Conservation (phyloP, 2,888 invertebrate genomes). For the Nebria brevicollis region DNA sequence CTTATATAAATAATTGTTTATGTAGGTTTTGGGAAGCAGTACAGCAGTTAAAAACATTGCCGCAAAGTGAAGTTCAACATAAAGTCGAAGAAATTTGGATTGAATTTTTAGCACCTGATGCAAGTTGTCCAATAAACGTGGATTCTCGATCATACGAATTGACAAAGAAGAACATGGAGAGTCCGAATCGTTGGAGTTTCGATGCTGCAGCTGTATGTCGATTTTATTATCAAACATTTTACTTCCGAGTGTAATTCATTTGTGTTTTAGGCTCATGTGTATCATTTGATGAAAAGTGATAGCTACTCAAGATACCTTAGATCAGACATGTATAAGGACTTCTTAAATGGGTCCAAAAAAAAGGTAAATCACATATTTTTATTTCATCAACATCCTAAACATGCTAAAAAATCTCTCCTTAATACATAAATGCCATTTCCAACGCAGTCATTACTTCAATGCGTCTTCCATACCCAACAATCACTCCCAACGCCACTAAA, state of each 20-base stretch:
- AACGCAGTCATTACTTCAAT: too few species aligned
- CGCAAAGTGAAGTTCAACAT: slow-evolving; percentile 83
- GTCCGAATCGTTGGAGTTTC: slow-evolving; percentile 92
- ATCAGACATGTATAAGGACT: slow-evolving; percentile 99
- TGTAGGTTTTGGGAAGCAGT: slow-evolving; percentile 94
- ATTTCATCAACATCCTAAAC: slow-evolving; percentile 21
- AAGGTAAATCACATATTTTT: slow-evolving; percentile 73
- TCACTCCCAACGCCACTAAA: too few species aligned
- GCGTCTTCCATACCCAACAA: too few species aligned
- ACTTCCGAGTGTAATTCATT: background rate
- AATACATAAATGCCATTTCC: too few species aligned
- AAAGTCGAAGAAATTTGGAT: slow-evolving; percentile 90
- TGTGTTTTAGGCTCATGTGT: slow-evolving; percentile 88
- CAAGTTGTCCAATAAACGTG: slow-evolving; percentile 96
- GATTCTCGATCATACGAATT: slow-evolving; percentile 91
- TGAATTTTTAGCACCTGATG: slow-evolving; percentile 93
- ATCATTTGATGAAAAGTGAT: slow-evolving; percentile 99
- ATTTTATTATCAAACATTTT: background rate
- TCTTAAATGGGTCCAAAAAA: slow-evolving; percentile 94
- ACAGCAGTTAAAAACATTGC: slow-evolving; percentile 89
- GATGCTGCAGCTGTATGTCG: slow-evolving; percentile 92
- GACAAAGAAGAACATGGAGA: slow-evolving; percentile 82
- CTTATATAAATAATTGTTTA: background rate
- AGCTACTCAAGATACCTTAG: slow-evolving; percentile 97
- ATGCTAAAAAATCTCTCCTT: background rate